Conservation (phyloP, 2,113 vertebrate genomes). For the Seriola quinqueradiata region DNA sequence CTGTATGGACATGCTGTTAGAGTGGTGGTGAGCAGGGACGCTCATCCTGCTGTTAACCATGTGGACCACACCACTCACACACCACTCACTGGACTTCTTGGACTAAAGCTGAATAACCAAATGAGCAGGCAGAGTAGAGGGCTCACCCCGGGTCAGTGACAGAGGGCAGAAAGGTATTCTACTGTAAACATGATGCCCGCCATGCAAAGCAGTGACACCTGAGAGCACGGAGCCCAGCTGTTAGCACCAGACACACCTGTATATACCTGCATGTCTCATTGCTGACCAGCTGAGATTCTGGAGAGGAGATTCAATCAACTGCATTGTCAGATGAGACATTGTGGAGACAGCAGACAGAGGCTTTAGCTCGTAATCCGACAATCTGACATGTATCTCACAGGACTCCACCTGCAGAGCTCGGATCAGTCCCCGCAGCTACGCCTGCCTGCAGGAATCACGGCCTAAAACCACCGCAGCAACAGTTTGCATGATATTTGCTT, state of each 20-base stretch:
- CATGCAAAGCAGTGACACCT: slow-evolving; percentile 81
- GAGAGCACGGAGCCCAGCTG: slow-evolving; percentile 61
- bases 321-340: neutral
- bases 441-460: slow-evolving; percentile 18
- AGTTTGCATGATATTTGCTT: slow-evolving; percentile 78
- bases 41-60: neutral
- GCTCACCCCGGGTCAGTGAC: slow-evolving; percentile 41
- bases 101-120: slow-evolving; percentile 69
- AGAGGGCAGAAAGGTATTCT: slow-evolving; percentile 59
- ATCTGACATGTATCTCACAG: slow-evolving; percentile 1
- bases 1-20: neutral
- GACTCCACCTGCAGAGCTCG: neutral
- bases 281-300: neutral
- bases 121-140: slow-evolving; percentile 49
- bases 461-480: slow-evolving; percentile 33
- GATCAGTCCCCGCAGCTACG: neutral
- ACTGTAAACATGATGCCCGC: slow-evolving; percentile 72
- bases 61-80: neutral
- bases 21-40: neutral
- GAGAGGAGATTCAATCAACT: neutral
- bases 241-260: slow-evolving; percentile 22
- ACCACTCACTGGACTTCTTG: slow-evolving; percentile 17
- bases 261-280: slow-evolving; percentile 23
- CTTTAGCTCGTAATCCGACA: neutral
- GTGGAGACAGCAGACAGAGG: neutral